Conservation (phyloP, 2,797 vertebrate species). For the Semaprochilodus insignis region DNA sequence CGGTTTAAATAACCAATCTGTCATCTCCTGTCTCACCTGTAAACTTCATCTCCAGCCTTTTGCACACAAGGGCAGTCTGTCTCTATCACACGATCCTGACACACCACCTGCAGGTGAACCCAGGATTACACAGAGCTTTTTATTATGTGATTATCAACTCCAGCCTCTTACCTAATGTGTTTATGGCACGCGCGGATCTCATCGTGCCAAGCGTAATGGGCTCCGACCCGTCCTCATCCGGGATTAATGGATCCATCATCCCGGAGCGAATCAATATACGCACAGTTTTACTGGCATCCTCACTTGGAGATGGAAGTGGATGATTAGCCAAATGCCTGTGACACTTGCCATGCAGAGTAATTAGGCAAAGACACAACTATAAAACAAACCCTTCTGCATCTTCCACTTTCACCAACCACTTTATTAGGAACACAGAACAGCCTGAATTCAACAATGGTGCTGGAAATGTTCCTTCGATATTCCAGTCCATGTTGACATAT, state of each 20-base stretch:
- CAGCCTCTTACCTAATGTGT: conserved; percentile 49
- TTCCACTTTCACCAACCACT: too few species aligned
- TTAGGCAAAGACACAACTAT: neutral
- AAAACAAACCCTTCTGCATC: neutral
- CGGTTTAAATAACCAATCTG: too few species aligned
- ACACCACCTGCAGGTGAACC: conserved; percentile 6
- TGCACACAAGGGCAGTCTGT: neutral
- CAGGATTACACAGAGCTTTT: neutral
- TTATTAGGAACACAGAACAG: too few species aligned
- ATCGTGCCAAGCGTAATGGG: conserved; percentile 42
- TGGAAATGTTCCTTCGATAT: too few species aligned
- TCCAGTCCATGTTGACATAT: too few species aligned
- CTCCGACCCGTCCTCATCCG: conserved; percentile 14
- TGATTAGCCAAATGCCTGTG: neutral
- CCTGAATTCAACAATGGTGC: too few species aligned
- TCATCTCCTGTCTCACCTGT: neutral
- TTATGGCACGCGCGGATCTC: conserved; percentile 46
- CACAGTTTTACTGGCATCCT: conserved; percentile 27
- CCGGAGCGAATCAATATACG: conserved; percentile 40
- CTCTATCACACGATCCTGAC: neutral
- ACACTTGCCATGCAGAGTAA: conserved; percentile 12
- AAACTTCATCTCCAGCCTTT: neutral
- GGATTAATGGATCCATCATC: conserved; percentile 44
- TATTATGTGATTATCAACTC: conserved; percentile 15
- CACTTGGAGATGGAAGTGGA: conserved; percentile 18